Conservation (phyloP, 1,140 invertebrate genomes). For the Drosophila burlai region DNA sequence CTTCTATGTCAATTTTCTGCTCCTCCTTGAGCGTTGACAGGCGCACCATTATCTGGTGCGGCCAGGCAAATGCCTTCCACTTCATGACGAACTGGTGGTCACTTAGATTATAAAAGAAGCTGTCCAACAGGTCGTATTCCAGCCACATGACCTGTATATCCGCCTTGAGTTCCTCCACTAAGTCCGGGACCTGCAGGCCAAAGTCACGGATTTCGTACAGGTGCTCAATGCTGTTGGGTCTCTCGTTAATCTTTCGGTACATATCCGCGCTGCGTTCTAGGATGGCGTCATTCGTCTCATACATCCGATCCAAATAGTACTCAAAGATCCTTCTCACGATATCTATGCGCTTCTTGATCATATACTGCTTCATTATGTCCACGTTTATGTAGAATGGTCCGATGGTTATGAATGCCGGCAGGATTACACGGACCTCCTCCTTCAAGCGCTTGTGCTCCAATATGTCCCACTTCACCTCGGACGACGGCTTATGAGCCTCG, state of each 20-base stretch:
- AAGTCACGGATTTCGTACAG: constrained; percentile 73
- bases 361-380: constrained; percentile 67
- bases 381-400: constrained; percentile 78
- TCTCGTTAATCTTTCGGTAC: constrained; percentile 56
- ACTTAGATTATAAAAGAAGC: constrained; percentile 78
- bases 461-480: constrained; percentile 72
- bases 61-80: constrained; percentile 81
- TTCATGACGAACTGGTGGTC: constrained; percentile 81
- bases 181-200: constrained; percentile 59
- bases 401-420: constrained; percentile 74
- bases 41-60: constrained; percentile 71
- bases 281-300: constrained; percentile 64
- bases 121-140: constrained; percentile 79
- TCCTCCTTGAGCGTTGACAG: constrained; percentile 70
- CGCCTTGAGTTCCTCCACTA: constrained; percentile 60
- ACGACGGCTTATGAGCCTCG: constrained; percentile 51
- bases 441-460: constrained; percentile 72
- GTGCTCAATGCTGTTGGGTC: constrained; percentile 76
- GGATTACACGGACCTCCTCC: constrained; percentile 67
- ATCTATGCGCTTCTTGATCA: constrained; percentile 76
- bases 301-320: constrained; percentile 82
- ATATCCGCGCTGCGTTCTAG: constrained; percentile 62
- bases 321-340: constrained; percentile 72
- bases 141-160: constrained; percentile 82
- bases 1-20: constrained; percentile 80